A percentile compares a stretch with the other conserved stretches of the same genome.
phyloP scores from a whole-genome alignment of 64 coral and sea anemone genomes.

The Platygyra sinensis region DNA sequence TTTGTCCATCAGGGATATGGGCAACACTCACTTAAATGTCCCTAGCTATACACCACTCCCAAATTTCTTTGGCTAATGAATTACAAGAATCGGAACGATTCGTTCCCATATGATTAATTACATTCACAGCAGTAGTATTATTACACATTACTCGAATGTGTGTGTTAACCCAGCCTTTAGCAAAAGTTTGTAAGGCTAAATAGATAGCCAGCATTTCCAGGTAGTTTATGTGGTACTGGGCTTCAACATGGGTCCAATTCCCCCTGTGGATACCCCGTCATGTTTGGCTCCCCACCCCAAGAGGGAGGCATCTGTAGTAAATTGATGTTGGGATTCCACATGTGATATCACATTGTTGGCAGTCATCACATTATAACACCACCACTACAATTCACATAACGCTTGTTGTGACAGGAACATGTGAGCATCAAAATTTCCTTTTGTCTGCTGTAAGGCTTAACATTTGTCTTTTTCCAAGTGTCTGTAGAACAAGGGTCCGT shows the following conservation, averaged over 20 bases:
- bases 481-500: constrained; percentile 34
- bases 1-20: constrained; percentile 46
- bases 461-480: constrained; percentile 48
- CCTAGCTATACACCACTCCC: constrained; percentile 58
- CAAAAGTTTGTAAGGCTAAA: constrained; percentile 44
- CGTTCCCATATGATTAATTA: constrained; percentile 60
- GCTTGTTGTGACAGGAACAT: constrained; percentile 10
- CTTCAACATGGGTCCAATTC: constrained; percentile 31
- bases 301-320: constrained; percentile 21
- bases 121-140: constrained; percentile 41
- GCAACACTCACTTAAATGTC: constrained; percentile 13
- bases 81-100: constrained; percentile 46
- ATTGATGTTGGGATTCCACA: neutral
- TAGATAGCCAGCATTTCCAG: constrained; percentile 43
- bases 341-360: constrained; percentile 15
- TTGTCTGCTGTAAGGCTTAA: neutral
- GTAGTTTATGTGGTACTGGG: constrained; percentile 34
- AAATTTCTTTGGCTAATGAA: constrained; percentile 36
- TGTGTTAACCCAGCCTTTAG: constrained; percentile 1
- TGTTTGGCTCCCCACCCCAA: constrained; percentile 5
- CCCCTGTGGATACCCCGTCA: constrained; percentile 31
- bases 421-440: too few relatives aligned
- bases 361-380: neutral
- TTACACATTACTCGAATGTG: constrained; percentile 53
- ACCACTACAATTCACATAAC: constrained; percentile 35